Evolutionary conservation across 1,140 invertebrate species (phyloP), one percentile per base, ranked within the genome.

Genomic region (Scaptomyza montana): DNA sequence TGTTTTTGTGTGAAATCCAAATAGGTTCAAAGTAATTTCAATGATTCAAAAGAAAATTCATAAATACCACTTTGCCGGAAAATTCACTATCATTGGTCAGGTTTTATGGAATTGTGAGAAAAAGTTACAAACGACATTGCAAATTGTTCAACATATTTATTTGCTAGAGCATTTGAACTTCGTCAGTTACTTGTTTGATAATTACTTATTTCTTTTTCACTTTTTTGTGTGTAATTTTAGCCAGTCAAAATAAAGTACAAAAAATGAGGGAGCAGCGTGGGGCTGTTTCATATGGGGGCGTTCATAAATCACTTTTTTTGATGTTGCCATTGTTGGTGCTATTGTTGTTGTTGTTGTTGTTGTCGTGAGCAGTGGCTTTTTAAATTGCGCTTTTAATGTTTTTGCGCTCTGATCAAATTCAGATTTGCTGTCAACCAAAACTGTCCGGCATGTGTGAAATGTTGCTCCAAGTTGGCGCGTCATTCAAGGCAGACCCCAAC

Each of bases 391-490:
- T 77, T 66, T 66, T 66, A 59, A 66, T 68, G 65, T 60, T 59
- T 68, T 59, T 68, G 54, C 65, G 36, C 47, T 65, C 70, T 78
- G 79, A 82, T 82, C 79, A 82, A 82, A 82, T 82, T 82, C 79
- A 82, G 79, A 82, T 82, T 82, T 82, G 78, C 78, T 81, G 78
- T 81, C 78, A 82, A 77, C 79, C 74, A 80, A 82, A 82, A 82
- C 78, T 78, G 79, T 72, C 49, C 62, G 61, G 62, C 69, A 78
- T 54, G 51, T 51, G 50, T 56, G 63, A 54, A 47, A 36, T 57
- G 45, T 57, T 47, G 53, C 63, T 45, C 53, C 30, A 66, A 65
- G 63, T 65, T 49, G 53, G 53, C 53, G 51, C 53, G 63, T 56
- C 51, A 56, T 46, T 12, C 36, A 33, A 62, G 53, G 13, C 50